phyloP scores from a whole-genome alignment of 64 coral and sea anemone species.

The Acropora yongei region DNA sequence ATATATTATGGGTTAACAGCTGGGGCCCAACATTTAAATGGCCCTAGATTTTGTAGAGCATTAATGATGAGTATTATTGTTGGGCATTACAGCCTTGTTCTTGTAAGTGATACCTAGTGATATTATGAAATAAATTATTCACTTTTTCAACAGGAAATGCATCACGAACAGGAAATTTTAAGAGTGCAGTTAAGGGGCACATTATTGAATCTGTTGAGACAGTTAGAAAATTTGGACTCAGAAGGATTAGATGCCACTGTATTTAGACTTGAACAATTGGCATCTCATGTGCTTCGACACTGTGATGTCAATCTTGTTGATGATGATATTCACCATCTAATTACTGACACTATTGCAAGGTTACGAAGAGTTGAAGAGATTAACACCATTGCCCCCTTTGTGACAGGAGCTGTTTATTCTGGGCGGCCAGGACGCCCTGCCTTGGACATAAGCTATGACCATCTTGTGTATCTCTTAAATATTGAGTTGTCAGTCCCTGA shows the following conservation, averaged over 20 bases:
- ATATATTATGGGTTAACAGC: not conserved
- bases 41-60: not conserved
- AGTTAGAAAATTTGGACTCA: slow-evolving; percentile 50
- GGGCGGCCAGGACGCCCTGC: slow-evolving; percentile 50
- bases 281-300: slow-evolving; percentile 45
- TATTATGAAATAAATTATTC: not conserved
- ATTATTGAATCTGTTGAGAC: slow-evolving; percentile 10
- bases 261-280: slow-evolving; percentile 45
- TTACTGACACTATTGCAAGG: slow-evolving; percentile 30
- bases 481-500: slow-evolving; percentile 29
- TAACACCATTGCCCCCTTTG: slow-evolving; percentile 3
- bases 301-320: slow-evolving; percentile 48
- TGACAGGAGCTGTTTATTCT: slow-evolving; percentile 3
- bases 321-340: slow-evolving; percentile 36
- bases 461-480: slow-evolving; percentile 48
- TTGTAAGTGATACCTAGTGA: not conserved
- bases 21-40: not conserved
- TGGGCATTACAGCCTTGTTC: not conserved
- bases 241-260: slow-evolving; percentile 16
- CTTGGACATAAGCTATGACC: slow-evolving; percentile 52
- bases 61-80: not conserved
- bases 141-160: not conserved
- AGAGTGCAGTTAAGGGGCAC: slow-evolving; percentile 1
- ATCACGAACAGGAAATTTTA: not conserved
- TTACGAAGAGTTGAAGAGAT: slow-evolving; percentile 54